A percentile compares a stretch with the other conserved stretches of the same genome.
phyloP scores from a whole-genome alignment of 2,888 invertebrate species.

The Drosophila infuscata region DNA sequence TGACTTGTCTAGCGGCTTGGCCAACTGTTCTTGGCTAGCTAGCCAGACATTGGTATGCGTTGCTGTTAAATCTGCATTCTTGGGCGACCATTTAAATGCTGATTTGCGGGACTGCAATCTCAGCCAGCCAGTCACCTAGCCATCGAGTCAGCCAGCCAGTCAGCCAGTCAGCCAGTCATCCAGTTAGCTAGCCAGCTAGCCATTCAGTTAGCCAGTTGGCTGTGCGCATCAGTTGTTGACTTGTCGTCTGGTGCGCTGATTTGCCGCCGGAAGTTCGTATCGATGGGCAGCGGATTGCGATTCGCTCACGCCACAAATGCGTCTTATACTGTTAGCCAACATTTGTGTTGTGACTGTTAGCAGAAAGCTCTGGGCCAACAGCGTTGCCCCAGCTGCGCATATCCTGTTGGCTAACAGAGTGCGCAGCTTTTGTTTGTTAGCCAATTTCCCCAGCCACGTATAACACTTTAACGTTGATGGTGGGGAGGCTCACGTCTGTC shows the following conservation, averaged over 20 bases:
- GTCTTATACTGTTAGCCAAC: constrained; percentile 55
- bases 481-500: neutral
- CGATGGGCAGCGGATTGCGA: constrained; percentile 28
- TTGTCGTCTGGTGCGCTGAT: constrained; percentile 74
- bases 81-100: constrained; percentile 70
- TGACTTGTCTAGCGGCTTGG: constrained; percentile 69
- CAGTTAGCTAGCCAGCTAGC: constrained; percentile 16
- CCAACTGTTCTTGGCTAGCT: constrained; percentile 50
- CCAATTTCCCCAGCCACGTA: constrained; percentile 56
- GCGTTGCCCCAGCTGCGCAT: constrained; percentile 43
- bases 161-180: neutral
- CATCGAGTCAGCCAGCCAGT: constrained; percentile 3
- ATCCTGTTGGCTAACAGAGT: constrained; percentile 49
- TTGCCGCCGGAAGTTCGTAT: constrained; percentile 76
- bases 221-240: constrained; percentile 69
- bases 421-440: constrained; percentile 68
- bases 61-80: constrained; percentile 79
- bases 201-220: constrained; percentile 15
- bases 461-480: constrained; percentile 54
- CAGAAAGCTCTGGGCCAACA: constrained; percentile 63
- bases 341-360: constrained; percentile 34
- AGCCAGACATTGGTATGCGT: constrained; percentile 63
- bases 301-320: constrained; percentile 14
- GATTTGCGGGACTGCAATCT: constrained; percentile 38
- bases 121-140: constrained; percentile 27